These are phyloP conservation scores for Myanophis thanlyinensis DNA, from an alignment of 2,113 vertebrate species.

Conservation along the genomic window DNA sequence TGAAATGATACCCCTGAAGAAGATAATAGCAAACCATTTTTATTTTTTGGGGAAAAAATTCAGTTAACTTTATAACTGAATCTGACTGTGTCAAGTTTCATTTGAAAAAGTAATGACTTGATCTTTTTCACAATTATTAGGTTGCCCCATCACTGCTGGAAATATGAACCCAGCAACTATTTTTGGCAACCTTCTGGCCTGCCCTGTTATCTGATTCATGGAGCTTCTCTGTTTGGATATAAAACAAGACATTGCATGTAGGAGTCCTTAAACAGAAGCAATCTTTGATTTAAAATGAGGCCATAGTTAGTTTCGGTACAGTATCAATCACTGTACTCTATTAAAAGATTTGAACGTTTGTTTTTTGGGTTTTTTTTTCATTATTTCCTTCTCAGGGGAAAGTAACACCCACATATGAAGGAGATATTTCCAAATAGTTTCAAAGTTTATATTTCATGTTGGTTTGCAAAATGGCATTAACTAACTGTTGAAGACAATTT, in stretches of 20 bases:
- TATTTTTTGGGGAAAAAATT: not conserved
- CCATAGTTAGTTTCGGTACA: not conserved
- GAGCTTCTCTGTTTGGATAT: not conserved
- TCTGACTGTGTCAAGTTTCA: not conserved
- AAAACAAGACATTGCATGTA: not conserved
- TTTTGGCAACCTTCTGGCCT: not conserved
- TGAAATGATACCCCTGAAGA: not conserved
- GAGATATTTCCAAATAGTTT: not conserved
- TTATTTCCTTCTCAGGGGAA: not conserved
- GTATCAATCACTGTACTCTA: not conserved
- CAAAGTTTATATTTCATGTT: not conserved
- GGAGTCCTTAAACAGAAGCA: not conserved
- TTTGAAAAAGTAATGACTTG: not conserved
- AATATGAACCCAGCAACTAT: not conserved
- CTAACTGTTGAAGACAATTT: not conserved
- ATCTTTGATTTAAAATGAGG: not conserved
- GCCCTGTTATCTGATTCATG: not conserved
- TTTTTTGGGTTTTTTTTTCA: too few relatives aligned
- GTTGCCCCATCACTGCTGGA: not conserved
- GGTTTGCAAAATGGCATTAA: not conserved
- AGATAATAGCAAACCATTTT: not conserved
- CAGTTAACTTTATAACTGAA: too few relatives aligned
- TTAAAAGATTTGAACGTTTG: not conserved
- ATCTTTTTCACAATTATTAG: not conserved
- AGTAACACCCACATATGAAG: not conserved